These are phyloP conservation scores for Lepidocolaptes lacrymiger DNA, from an alignment of 2,797 vertebrate species.

Conservation along the genomic window DNA sequence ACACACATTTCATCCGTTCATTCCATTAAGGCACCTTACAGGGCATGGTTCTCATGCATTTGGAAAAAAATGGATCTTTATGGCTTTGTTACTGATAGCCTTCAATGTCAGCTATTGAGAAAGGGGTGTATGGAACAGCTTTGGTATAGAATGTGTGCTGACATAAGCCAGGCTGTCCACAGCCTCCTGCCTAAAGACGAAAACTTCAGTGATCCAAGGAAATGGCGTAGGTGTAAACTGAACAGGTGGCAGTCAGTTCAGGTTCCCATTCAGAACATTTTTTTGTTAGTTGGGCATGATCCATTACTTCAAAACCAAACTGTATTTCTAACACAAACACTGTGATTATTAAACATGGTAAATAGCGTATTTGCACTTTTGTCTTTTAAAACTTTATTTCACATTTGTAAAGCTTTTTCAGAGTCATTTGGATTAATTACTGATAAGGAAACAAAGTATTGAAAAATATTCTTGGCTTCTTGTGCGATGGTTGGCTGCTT, in stretches of 20 bases:
- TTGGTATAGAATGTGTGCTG: neutral
- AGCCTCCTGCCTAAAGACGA: neutral
- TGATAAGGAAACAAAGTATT: neutral
- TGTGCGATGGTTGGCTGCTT: slow-evolving; percentile 25
- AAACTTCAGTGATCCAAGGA: neutral
- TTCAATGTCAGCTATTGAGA: rapidly evolving
- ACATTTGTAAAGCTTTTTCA: neutral
- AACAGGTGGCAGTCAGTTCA: neutral
- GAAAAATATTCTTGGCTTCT: slow-evolving; percentile 49
- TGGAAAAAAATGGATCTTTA: neutral
- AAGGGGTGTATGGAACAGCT: neutral
- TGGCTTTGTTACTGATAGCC: neutral
- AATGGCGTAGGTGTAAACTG: neutral
- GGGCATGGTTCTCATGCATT: neutral
- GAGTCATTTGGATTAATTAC: neutral
- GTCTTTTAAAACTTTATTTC: neutral
- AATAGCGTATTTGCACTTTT: neutral
- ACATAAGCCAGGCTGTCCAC: rapidly evolving
- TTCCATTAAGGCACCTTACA: neutral
- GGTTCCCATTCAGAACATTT: rapidly evolving
- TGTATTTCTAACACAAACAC: neutral
- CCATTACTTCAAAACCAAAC: neutral
- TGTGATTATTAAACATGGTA: neutral
- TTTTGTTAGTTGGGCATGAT: neutral
- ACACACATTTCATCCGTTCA: neutral